Evolutionary conservation across 1,140 invertebrate species (phyloP).

Genomic region (Hesperophylax magnus): DNA sequence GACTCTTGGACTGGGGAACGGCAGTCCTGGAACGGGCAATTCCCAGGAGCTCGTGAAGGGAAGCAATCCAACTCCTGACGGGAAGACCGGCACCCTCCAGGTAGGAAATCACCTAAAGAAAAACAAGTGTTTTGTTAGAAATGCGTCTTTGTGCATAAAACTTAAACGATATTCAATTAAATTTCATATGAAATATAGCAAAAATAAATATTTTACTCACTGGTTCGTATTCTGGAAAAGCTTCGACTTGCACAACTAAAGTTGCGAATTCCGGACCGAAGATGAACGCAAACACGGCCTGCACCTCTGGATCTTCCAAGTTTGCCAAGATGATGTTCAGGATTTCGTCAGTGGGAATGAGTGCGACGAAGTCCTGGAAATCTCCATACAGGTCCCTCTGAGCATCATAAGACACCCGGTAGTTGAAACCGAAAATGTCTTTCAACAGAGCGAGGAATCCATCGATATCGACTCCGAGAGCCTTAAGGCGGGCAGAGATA

Average conservation of each 20-base stretch:
- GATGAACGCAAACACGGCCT: too few species aligned
- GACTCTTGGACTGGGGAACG: not conserved
- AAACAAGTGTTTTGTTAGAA: too few species aligned
- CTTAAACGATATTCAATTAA: too few species aligned
- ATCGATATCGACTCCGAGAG: slow-evolving; percentile 23
- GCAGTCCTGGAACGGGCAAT: not conserved
- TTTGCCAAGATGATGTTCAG: too few species aligned
- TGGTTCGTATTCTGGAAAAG: slow-evolving; percentile 21
- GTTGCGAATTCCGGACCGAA: not conserved
- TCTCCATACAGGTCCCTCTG: too few species aligned
- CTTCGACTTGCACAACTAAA: slow-evolving; percentile 18
- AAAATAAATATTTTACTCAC: not conserved
- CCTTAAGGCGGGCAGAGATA: not conserved
- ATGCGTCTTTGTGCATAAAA: too few species aligned
- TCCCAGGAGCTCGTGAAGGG: slow-evolving; percentile 18
- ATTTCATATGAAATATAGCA: too few species aligned
- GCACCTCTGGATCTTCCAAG: too few species aligned
- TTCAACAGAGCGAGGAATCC: slow-evolving; percentile 3
- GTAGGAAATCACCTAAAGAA: slow-evolving; percentile 7
- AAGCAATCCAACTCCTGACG: slow-evolving; percentile 8
- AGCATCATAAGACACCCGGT: too few species aligned
- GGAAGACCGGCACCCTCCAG: slow-evolving; percentile 31
- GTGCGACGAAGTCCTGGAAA: too few species aligned
- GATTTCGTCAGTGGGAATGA: too few species aligned
- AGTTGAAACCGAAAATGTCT: slow-evolving; percentile 30